phyloP scores from a whole-genome alignment of 2,113 vertebrate species.

The Jaculus jaculus region DNA sequence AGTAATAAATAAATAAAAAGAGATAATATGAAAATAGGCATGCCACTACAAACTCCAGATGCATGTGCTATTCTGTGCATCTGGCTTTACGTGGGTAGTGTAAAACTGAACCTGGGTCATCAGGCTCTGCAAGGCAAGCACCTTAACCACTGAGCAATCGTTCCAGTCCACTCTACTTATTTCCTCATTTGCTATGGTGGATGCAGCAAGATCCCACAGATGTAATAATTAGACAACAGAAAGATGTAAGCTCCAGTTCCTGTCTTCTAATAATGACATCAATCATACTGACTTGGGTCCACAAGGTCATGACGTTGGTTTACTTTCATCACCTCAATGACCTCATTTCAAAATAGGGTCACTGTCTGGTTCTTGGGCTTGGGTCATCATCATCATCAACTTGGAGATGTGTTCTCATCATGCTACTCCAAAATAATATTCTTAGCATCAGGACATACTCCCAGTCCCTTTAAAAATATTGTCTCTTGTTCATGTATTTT shows the following conservation, averaged over 20 bases:
- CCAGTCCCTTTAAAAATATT: background rate
- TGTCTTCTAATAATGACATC: background rate
- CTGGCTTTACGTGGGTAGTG: no score
- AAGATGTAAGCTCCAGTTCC: background rate
- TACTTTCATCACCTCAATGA: background rate
- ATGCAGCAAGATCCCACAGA: background rate
- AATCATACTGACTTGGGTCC: background rate
- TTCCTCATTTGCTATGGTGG: background rate
- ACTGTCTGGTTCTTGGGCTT: background rate
- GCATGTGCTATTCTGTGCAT: no score
- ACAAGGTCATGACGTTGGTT: background rate
- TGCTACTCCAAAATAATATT: background rate
- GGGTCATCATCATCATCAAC: background rate
- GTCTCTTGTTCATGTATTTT: background rate
- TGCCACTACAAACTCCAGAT: no score
- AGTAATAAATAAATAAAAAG: no score
- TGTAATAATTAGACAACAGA: background rate
- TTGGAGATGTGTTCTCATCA: background rate
- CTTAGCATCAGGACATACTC: background rate
- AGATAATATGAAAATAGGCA: no score
- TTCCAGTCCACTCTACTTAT: background rate
- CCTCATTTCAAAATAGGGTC: background rate
- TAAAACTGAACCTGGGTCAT: no score
- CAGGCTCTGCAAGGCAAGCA: no score
- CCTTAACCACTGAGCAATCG: background rate